Evolutionary conservation across 2,113 vertebrate species (phyloP).

Genomic region (Tenrec ecaudatus): DNA sequence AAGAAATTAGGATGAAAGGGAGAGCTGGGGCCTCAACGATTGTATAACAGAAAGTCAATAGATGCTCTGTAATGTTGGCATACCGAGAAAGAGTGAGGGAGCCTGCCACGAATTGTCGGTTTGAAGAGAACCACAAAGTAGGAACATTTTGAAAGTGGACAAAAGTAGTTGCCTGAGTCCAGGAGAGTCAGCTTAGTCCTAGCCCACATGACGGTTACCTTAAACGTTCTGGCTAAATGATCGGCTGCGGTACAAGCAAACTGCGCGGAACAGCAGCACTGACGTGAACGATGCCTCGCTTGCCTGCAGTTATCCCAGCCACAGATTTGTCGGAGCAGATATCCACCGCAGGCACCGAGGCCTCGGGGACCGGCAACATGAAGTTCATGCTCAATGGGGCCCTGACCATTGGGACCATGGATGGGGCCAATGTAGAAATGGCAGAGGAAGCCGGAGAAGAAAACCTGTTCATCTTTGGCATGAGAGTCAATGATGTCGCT

Average conservation of each 20-base stretch:
- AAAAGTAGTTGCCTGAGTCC: neutral
- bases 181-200: neutral
- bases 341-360: slow-evolving; percentile 97
- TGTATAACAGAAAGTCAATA: neutral
- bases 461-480: slow-evolving; percentile 98
- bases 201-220: neutral
- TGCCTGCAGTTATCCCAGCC: slow-evolving; percentile 94
- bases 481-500: slow-evolving; percentile 94
- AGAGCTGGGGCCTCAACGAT: neutral
- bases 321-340: slow-evolving; percentile 98
- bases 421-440: slow-evolving; percentile 99
- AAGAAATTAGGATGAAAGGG: slow-evolving; percentile 5
- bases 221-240: neutral
- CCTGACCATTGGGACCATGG: slow-evolving; percentile 98
- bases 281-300: neutral
- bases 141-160: neutral
- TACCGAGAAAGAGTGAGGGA: neutral
- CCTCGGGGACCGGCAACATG: slow-evolving; percentile 98
- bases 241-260: neutral
- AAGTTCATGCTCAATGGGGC: slow-evolving; percentile 99
- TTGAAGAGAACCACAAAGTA: neutral
- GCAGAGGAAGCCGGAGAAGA: slow-evolving; percentile 97
- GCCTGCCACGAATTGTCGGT: neutral
- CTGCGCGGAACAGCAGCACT: neutral
- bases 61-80: neutral